Base-by-base conservation (phyloP, 2,888 invertebrate species). In the Xylota segnis region DNA sequence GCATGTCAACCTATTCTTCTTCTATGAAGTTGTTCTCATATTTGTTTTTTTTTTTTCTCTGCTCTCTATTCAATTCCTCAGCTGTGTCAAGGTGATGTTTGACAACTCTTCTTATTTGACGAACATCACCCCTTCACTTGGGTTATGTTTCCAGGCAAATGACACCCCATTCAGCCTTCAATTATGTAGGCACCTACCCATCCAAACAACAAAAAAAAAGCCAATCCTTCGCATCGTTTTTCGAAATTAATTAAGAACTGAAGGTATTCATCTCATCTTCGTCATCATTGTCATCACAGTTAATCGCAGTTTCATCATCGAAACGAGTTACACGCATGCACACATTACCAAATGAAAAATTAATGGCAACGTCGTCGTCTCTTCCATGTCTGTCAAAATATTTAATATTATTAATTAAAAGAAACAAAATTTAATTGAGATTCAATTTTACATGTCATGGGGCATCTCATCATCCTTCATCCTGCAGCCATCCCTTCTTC, bases 321-420 rank as follows among this genome's bases (percentile, higher is more conserved):
- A 12, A 32, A 9, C 16, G 10, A 7, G 32, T 1, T 34, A 32
- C 34, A 14, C 14, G 16, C 32, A 34, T 5, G n/a, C 56, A 23
- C 23, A 50, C 56, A 32, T 29, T 14, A 5, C 29, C 14, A 54
- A 32, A 54, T 54, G 29, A 29, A 54, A 14, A 29, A 54, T 54
- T 32, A 6, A 14, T 10, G 14, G 14, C n/a, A 14, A 54, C 29
- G n/a, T 54, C 29, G n/a, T 54, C 29, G 29, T 29, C 29, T 54
- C 54, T 14, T 54, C 29, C 29, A 54, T 14, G 54, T 29, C 54
- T 54, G 54, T 34, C 34, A 68, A 68, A 70, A 65, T 75, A 45
- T 65, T 54, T 56, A 65, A 65, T 75, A 52, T 47, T 65, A 76
- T 76, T 65, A 77, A 83, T 83, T 78, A 71, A 82, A 68, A 66